Evolutionary conservation across 1,140 invertebrate genomes (phyloP), one percentile per base, ranked within the genome.

Genomic region (Orius insidiosus): DNA sequence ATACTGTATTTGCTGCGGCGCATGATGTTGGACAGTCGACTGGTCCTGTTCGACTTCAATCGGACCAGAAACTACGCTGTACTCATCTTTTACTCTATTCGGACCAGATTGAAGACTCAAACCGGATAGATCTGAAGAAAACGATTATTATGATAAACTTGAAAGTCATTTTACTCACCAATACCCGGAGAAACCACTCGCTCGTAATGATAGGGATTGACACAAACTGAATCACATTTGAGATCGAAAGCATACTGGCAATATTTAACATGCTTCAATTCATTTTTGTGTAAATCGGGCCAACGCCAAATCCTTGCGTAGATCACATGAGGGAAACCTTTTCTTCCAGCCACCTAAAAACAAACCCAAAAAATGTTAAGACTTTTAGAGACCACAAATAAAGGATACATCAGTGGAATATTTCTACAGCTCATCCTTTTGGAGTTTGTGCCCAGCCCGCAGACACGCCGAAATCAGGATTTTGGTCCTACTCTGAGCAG

Each of bases 171-270:
- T 42, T 33, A 61, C 64, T 65, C 66, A 82, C 79, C 83, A 64
- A 97, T 94, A 52, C 92, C 92, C 51, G 92, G 90, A 14, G 92
- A 96, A n/a, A 96, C 88, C 40, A 98, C 92, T 56, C 95, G 72
- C 65, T 98, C 93, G 68, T 99, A 99, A 62, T 99, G 96, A 63
- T 98, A 99, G 1, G 96, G 96, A 71, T 96, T 98, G 1, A 98
- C 94, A 67, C 95, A 99, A 7, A 98, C 93, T 51, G 87, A 89
- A 67, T 98, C 88, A 65, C 85, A 87, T 63, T 89, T 89, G 54
- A 89, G 71, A 68, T 92, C 85, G 65, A 89, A 89, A 39, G 85
- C 85, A 68, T 83, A 89, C 65, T 93, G 85, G 63, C 95, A 98
- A 61, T 85, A 92, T 63, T 95, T 94, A 5, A 89, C 80, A 62